These are phyloP conservation scores for Brachyhypopomus gauderio DNA, from an alignment of 2,113 vertebrate species.

Conservation along the genomic window DNA sequence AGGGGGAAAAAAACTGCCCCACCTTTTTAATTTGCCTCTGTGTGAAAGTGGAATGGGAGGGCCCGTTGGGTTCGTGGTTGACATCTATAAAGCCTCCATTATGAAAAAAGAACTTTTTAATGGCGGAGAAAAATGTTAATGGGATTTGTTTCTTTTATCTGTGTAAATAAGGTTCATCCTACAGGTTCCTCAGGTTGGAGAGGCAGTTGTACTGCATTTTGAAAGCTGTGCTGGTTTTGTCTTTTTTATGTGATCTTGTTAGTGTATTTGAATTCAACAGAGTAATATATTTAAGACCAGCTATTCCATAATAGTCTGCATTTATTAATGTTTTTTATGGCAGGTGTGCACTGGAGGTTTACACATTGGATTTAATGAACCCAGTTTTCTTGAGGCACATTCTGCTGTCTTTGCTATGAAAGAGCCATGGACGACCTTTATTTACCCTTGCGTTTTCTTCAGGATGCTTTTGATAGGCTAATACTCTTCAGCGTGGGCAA, in stretches of 20 bases:
- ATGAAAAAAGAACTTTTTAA: neutral
- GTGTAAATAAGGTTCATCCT: slow-evolving; percentile 20
- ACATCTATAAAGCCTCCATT: slow-evolving; percentile 26
- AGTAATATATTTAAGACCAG: neutral
- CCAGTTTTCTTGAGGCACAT: neutral
- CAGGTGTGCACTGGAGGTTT: too few relatives aligned
- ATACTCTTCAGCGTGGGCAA: slow-evolving; percentile 37
- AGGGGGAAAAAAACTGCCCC: neutral
- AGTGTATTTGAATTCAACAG: neutral
- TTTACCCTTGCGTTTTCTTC: slow-evolving; percentile 36
- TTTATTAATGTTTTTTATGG: too few relatives aligned
- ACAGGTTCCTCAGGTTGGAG: slow-evolving; percentile 28
- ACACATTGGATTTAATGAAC: too few relatives aligned
- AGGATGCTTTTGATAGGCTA: slow-evolving; percentile 46
- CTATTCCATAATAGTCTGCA: neutral
- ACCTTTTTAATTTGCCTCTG: slow-evolving; percentile 25
- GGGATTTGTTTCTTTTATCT: neutral
- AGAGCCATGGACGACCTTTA: slow-evolving; percentile 32
- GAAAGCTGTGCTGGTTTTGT: neutral
- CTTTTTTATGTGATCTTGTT: neutral
- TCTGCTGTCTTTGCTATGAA: neutral
- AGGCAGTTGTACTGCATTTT: neutral
- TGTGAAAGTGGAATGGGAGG: neutral
- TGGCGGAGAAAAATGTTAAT: slow-evolving; percentile 18
- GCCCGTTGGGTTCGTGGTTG: neutral